Percentiles rank a stretch among this genome's conserved stretches.
phyloP scores from a whole-genome alignment of 64 coral and sea anemone genomes.

The Catalaphyllia jardinei region DNA sequence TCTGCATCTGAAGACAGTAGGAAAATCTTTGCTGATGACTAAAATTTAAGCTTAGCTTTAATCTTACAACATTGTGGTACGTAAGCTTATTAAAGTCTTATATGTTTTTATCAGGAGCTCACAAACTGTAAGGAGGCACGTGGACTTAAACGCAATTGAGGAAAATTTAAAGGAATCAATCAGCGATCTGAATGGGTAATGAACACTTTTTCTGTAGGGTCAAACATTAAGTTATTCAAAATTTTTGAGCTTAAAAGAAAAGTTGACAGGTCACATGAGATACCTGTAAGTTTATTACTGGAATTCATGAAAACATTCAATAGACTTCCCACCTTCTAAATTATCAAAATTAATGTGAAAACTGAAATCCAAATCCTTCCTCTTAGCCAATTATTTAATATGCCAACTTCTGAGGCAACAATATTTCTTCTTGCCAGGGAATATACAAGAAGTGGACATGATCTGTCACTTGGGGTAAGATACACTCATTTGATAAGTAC shows the following conservation, averaged over 20 bases:
- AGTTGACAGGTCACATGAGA: no score
- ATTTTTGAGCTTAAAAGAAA: no score
- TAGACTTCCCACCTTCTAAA: no score
- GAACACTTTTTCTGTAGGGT: not conserved
- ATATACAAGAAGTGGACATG: not conserved
- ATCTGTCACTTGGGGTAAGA: conserved; percentile 12
- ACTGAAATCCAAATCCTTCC: no score
- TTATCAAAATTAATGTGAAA: no score
- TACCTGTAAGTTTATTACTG: no score
- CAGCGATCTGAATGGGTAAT: not conserved
- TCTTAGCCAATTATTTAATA: no score
- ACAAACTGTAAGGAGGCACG: conserved; percentile 47
- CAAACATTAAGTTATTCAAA: no score
- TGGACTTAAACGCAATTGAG: not conserved
- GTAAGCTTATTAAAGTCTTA: not conserved
- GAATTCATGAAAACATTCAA: no score
- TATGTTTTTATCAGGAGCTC: conserved; percentile 37
- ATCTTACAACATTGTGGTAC: no score
- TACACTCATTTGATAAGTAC: not conserved
- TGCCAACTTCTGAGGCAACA: not conserved
- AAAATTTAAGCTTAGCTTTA: not conserved
- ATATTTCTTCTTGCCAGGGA: not conserved
- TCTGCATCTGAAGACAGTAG: not conserved
- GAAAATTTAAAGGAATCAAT: conserved; percentile 1
- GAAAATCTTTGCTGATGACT: not conserved